These are phyloP conservation scores for Epinephelus malabaricus DNA, from an alignment of 2,797 vertebrate genomes.

Conservation along the genomic window DNA sequence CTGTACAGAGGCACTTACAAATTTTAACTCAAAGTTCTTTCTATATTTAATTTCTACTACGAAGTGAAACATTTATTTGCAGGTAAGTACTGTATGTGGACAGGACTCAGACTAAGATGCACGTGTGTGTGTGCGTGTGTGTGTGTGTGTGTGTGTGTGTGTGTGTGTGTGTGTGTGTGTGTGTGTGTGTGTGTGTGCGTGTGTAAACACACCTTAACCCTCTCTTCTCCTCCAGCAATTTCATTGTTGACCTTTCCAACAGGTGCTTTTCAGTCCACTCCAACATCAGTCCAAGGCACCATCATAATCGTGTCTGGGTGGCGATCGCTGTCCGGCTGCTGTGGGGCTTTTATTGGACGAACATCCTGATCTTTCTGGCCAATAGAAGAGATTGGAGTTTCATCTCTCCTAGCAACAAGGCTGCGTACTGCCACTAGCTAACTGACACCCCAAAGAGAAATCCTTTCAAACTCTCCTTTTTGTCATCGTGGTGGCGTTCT, in stretches of 20 bases:
- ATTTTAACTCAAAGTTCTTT: too few relatives aligned
- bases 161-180: background rate
- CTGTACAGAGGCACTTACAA: too few relatives aligned
- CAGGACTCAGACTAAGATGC: too few relatives aligned
- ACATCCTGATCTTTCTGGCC: constrained; percentile 71
- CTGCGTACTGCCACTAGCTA: constrained; percentile 80
- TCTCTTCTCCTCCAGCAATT: constrained; percentile 9
- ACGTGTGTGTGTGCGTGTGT: too few relatives aligned
- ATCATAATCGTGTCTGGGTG: constrained; percentile 74
- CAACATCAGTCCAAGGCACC: constrained; percentile 57
- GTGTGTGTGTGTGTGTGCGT: background rate
- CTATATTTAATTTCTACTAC: too few relatives aligned
- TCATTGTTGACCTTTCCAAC: constrained; percentile 52
- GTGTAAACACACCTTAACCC: background rate
- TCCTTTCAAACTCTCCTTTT: constrained; percentile 72
- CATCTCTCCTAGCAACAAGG: constrained; percentile 93
- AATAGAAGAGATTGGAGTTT: constrained; percentile 80
- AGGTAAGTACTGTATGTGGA: too few relatives aligned
- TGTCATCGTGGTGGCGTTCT: constrained; percentile 6
- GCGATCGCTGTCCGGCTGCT: constrained; percentile 68
- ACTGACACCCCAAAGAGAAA: constrained; percentile 87
- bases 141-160: background rate
- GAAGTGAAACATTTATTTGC: too few relatives aligned
- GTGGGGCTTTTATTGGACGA: constrained; percentile 82
- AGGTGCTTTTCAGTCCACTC: constrained; percentile 58